Evolutionary conservation across 2,797 vertebrate genomes (phyloP).

Genomic region (Knipowitschia caucasica): DNA sequence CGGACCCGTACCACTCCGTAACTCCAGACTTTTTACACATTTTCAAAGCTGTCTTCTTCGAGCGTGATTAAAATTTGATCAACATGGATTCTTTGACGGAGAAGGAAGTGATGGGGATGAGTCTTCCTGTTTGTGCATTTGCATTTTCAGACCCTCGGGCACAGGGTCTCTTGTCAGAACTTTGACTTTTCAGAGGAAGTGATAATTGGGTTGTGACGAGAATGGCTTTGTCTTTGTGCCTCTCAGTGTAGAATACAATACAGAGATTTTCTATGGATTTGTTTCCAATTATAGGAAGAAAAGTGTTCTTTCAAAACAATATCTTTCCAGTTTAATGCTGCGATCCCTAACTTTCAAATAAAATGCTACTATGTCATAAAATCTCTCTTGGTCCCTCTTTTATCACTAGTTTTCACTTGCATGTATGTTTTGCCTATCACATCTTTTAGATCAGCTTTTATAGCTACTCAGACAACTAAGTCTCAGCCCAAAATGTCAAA

Average conservation of each 20-base stretch:
- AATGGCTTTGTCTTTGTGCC: conserved; percentile 17
- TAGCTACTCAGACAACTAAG: too few species aligned
- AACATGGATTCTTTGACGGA: conserved; percentile 40
- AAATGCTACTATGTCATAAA: too few species aligned
- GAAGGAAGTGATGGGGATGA: conserved; percentile 52
- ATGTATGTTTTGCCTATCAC: too few species aligned
- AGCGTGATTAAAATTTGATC: conserved; percentile 52
- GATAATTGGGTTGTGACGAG: conserved; percentile 23
- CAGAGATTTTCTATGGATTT: conserved; percentile 16
- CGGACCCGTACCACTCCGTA: conserved; percentile 13
- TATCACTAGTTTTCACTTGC: too few species aligned
- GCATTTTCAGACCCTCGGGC: conserved; percentile 45
- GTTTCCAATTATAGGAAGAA: too few species aligned
- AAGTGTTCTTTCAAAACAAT: too few species aligned
- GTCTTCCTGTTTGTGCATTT: conserved; percentile 57
- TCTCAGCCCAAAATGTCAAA: too few species aligned
- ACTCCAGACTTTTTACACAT: neutral
- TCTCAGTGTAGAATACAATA: conserved; percentile 25
- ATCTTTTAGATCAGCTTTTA: too few species aligned
- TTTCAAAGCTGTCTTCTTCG: conserved; percentile 8
- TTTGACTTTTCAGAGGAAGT: conserved; percentile 43
- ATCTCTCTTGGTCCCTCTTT: too few species aligned
- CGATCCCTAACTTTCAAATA: too few species aligned
- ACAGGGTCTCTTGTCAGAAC: conserved; percentile 36
- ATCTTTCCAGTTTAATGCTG: too few species aligned